phyloP scores from a whole-genome alignment of 1,140 invertebrate species.

The Wasmannia auropunctata region DNA sequence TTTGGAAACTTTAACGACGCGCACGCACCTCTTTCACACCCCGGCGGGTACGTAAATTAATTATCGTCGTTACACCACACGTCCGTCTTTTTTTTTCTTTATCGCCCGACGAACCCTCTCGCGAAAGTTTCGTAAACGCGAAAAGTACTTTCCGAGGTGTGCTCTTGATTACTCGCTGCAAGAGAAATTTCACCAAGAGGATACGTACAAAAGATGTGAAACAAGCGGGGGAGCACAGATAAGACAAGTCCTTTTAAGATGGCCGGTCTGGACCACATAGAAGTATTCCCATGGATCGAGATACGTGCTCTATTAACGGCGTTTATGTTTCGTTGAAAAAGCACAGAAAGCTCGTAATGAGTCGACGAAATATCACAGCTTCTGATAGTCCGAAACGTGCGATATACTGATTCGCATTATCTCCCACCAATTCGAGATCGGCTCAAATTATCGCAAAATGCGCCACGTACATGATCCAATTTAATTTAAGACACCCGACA shows the following conservation, averaged over 20 bases:
- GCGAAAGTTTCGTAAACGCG: conserved; percentile 19
- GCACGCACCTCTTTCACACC: not conserved
- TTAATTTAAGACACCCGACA: not conserved
- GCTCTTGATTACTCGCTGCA: conserved; percentile 32
- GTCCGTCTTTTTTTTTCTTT: not conserved
- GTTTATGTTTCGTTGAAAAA: not conserved
- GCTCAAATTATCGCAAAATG: not conserved
- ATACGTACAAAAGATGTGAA: not conserved
- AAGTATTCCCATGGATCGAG: not conserved
- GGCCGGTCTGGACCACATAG: not conserved
- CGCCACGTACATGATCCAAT: not conserved
- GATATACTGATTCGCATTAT: not conserved
- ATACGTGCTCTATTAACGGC: not conserved
- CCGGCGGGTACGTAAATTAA: conserved; percentile 37
- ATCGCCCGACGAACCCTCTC: not conserved
- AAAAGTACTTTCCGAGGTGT: not conserved
- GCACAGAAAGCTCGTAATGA: not conserved
- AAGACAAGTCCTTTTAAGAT: not conserved
- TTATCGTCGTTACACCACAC: conserved; percentile 44
- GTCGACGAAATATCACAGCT: not conserved
- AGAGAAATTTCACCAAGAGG: not conserved
- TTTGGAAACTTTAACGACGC: conserved; percentile 34
- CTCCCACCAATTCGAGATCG: not conserved
- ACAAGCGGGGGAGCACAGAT: not conserved
- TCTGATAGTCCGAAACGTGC: not conserved